Evolutionary conservation across 2,113 vertebrate genomes (phyloP), one percentile per base, ranked within the genome.

Genomic region (Grus americana): DNA sequence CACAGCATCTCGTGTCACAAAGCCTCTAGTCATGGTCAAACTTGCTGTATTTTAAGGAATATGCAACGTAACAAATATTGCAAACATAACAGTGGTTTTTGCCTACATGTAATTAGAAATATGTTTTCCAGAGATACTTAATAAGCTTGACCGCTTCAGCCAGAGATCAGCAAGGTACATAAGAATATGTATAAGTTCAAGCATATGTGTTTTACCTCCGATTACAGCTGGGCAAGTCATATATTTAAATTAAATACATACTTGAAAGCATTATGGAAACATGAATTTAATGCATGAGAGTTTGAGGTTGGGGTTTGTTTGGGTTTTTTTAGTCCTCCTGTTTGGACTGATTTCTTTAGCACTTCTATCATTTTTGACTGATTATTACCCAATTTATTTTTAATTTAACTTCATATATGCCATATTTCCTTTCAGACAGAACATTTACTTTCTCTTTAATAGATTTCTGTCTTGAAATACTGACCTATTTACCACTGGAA

Each of bases 341-440:
- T 66, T 92, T 84, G 58, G 36, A 74, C 65, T 59, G 62, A 92
- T 89, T 93, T 93, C 91, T 95, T 91, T 78, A 86, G 46, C 68
- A 87, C 42, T 79, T 79, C 46, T 68, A 88, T 92, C 30, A 70
- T 73, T 92, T 94, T 90, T 91, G 90, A 73, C 88, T 90, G 62
- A 96, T 93, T 87, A 83, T 93, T 94, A 87, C 46, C 54, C 54
- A 84, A 89, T 92, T 97, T 94, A 86, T 81, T 95, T 94, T 97
- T 97, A 95, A 93, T 91, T 95, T 95, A 82, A 79, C 42, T 86
- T 95, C 63, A 73, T 88, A 70, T 14, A 49, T 10, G 3, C 40
- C n/a, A 2, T 90, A 91, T 91, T 95, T 94, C 91, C 81, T 92
- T 84, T 63, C 74, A 92, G 91, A 89, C 80, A 95, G 74, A 95